phyloP scores from a whole-genome alignment of 2,797 vertebrate species.

The Ptychadena robeensis region DNA sequence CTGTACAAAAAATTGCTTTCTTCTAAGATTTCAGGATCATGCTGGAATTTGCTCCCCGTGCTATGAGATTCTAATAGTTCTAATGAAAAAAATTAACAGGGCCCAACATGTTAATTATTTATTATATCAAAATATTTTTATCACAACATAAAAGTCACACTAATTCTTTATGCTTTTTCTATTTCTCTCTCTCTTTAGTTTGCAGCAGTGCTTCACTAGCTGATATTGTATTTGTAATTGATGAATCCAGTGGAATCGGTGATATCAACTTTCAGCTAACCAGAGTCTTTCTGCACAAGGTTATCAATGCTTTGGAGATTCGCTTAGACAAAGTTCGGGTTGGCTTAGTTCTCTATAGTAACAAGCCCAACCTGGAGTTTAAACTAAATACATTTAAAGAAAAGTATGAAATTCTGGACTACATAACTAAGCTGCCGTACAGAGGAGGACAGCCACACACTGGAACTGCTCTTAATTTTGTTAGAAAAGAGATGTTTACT shows the following conservation, averaged over 20 bases:
- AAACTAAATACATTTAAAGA: slow-evolving; percentile 74
- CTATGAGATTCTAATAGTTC: too few relatives aligned
- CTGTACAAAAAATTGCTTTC: too few relatives aligned
- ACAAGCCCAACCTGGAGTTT: slow-evolving; percentile 69
- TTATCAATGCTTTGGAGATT: slow-evolving; percentile 74
- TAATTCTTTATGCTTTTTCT: not conserved
- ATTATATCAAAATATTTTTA: too few relatives aligned
- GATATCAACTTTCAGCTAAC: slow-evolving; percentile 75
- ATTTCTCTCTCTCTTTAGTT: slow-evolving; percentile 68
- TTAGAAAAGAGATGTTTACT: slow-evolving; percentile 71
- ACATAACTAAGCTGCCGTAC: slow-evolving; percentile 78
- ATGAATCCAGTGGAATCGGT: slow-evolving; percentile 76
- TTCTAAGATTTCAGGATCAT: too few relatives aligned
- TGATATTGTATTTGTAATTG: slow-evolving; percentile 84
- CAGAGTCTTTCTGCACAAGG: slow-evolving; percentile 76
- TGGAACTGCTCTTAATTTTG: slow-evolving; percentile 76
- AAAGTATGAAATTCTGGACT: slow-evolving; percentile 74
- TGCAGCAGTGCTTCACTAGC: slow-evolving; percentile 75
- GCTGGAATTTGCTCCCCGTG: too few relatives aligned
- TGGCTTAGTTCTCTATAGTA: slow-evolving; percentile 78
- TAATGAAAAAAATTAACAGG: too few relatives aligned
- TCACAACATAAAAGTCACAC: not conserved
- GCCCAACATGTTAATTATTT: too few relatives aligned
- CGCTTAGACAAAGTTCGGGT: slow-evolving; percentile 68
- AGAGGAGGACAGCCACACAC: slow-evolving; percentile 70